phyloP scores from a whole-genome alignment of 1,140 invertebrate genomes.

The Lysiphlebus fabarum region DNA sequence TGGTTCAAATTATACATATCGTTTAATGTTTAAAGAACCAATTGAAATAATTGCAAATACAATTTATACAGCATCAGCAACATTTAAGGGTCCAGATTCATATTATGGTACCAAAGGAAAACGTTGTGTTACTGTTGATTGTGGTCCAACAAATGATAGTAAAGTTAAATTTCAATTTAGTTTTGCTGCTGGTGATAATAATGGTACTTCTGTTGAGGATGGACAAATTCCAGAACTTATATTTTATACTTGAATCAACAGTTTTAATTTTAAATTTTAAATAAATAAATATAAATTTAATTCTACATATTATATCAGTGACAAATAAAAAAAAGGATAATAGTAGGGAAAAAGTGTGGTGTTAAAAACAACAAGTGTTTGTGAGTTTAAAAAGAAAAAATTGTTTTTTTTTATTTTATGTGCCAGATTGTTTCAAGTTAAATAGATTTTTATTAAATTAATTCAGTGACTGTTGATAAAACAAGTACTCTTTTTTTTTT shows the following conservation, averaged over 20 bases:
- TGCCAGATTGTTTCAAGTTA: no score
- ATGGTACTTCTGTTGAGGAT: conserved; percentile 86
- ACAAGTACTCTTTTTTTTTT: no score
- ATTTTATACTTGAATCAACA: conserved; percentile 63
- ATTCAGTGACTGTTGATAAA: no score
- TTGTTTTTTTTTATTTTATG: no score
- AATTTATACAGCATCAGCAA: conserved; percentile 80
- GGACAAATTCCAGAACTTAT: conserved; percentile 89
- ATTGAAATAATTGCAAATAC: conserved; percentile 78
- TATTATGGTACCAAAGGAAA: conserved; percentile 84
- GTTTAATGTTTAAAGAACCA: conserved; percentile 87
- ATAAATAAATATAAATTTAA: not conserved
- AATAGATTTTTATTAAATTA: no score
- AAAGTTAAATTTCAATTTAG: conserved; percentile 83
- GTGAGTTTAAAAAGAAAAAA: no score
- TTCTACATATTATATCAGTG: no score
- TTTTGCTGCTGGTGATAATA: conserved; percentile 83
- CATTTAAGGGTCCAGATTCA: conserved; percentile 83
- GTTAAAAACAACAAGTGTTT: no score
- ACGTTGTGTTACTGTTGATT: conserved; percentile 73
- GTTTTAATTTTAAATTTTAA: not conserved
- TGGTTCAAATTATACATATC: conserved; percentile 77
- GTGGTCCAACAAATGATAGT: conserved; percentile 59
- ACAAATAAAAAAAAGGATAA: no score
- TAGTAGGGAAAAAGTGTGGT: no score